Conservation (phyloP, 1,140 invertebrate genomes). For the Charaxes varanes region DNA sequence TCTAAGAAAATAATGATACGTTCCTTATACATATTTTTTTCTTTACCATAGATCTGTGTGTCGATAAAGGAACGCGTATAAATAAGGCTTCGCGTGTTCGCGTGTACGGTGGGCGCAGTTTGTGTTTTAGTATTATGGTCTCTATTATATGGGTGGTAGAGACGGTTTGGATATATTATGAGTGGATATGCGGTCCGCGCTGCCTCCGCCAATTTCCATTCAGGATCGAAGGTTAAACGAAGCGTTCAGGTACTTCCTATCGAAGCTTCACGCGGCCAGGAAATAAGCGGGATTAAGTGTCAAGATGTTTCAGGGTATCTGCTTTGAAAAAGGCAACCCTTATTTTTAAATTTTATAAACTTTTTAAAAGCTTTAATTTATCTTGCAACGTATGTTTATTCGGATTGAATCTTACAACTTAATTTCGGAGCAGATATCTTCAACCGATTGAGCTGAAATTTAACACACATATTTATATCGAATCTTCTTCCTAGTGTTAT, state of each 20-base stretch:
- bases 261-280: slow-evolving; percentile 24
- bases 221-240: slow-evolving; percentile 58
- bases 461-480: no score
- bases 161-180: slow-evolving; percentile 1
- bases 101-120: slow-evolving; percentile 8
- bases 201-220: slow-evolving; percentile 37
- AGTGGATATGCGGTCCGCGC: slow-evolving; percentile 12
- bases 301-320: no score
- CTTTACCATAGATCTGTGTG: slow-evolving; percentile 12
- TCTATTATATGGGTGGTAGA: slow-evolving; percentile 5
- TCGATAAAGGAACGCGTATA: slow-evolving; percentile 16
- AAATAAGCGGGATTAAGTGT: slow-evolving; percentile 11
- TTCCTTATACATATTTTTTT: slow-evolving; percentile 12
- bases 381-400: no score
- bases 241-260: slow-evolving; percentile 42
- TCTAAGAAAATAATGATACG: slow-evolving; percentile 17
- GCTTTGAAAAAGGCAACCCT: no score
- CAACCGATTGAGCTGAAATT: no score
- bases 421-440: no score
- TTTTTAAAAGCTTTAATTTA: no score
- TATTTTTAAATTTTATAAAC: no score
- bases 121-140: slow-evolving; percentile 9
- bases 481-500: no score
- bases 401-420: no score
- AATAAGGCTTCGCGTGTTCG: slow-evolving; percentile 16